Evolutionary conservation across 2,113 vertebrate genomes (phyloP), one percentile per base, ranked within the genome.

Genomic region (Tretioscincus oriximinensis): DNA sequence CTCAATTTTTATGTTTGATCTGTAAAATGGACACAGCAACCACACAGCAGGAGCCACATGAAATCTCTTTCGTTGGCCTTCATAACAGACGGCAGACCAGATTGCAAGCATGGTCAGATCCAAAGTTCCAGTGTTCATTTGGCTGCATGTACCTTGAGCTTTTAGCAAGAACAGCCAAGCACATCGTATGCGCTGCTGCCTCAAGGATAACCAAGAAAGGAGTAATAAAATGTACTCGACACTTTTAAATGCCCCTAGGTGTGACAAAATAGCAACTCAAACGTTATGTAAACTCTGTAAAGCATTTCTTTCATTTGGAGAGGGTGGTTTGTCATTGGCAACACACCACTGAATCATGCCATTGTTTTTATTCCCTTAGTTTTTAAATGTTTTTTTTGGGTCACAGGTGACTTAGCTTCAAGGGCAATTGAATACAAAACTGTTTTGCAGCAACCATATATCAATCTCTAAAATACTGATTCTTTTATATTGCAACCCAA

Each of bases 301-400:
- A 78, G 31, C 1, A 22, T 78, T 41, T 41, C 16, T 61, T 16
- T 71, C 68, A 47, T 79, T 79, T 45, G 35, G 26, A 29, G 67
- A 47, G 7, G 63, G 51, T 16, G 16, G 35, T 79, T 61, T 28
- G 63, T 71, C 77, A 12, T 18, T 41, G 77, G 66, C 21, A 18
- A 31, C 66, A 26, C 12, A 45, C 71, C 47, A 21, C 54, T 47
- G 35, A 60, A 68, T 41, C 35, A 41, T 26, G 2, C 5, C 9
- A 58, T 54, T 79, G 63, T 79, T 79, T 71, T 71, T 79, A 79
- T 71, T 28, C 77, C 29, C 14, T 61, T 41, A 7, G 54, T 35
- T 71, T 71, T 20, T 61, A 71, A 63, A 31, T 29, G 9, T n/a
- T 14, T 79, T 61, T 79, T 79, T 79, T 41, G 35, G n/a, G 67